Evolutionary conservation across 2,888 invertebrate species (phyloP).

Genomic region (Eupithecia dodoneata): DNA sequence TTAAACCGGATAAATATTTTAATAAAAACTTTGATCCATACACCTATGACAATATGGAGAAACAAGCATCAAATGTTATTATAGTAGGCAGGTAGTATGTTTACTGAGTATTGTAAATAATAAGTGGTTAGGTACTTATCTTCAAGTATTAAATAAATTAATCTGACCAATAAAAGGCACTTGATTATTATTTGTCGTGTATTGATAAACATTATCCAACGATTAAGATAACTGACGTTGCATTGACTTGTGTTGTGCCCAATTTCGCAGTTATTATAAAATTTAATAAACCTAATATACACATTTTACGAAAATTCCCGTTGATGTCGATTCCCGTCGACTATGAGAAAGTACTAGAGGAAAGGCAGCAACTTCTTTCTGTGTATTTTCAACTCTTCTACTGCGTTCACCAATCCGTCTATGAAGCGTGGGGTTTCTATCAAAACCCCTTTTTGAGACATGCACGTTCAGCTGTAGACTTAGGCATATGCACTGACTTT

Average conservation of each 20-base stretch:
- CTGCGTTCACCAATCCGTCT: too few species aligned
- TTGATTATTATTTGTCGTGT: slow-evolving; percentile 13
- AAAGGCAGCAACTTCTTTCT: too few species aligned
- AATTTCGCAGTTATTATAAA: background rate
- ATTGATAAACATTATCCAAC: slow-evolving; percentile 6
- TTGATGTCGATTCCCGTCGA: too few species aligned
- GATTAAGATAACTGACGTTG: background rate
- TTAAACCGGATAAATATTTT: background rate
- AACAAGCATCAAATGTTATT: background rate
- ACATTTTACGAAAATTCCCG: too few species aligned
- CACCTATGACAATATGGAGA: background rate
- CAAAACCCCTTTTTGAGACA: too few species aligned
- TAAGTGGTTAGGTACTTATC: background rate
- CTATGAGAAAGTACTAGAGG: too few species aligned
- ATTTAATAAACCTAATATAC: background rate
- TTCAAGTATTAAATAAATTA: slow-evolving; percentile 3
- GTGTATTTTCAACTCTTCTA: too few species aligned
- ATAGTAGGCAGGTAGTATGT: too few species aligned
- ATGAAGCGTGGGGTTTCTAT: too few species aligned
- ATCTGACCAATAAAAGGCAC: slow-evolving; percentile 15
- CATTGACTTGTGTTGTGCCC: background rate
- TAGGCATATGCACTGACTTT: too few species aligned
- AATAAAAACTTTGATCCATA: background rate
- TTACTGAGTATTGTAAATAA: too few species aligned
- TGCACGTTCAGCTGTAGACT: too few species aligned